Evolutionary conservation across 2,113 vertebrate species (phyloP), one percentile per base, ranked within the genome.

Genomic region (Leucosticte australis): DNA sequence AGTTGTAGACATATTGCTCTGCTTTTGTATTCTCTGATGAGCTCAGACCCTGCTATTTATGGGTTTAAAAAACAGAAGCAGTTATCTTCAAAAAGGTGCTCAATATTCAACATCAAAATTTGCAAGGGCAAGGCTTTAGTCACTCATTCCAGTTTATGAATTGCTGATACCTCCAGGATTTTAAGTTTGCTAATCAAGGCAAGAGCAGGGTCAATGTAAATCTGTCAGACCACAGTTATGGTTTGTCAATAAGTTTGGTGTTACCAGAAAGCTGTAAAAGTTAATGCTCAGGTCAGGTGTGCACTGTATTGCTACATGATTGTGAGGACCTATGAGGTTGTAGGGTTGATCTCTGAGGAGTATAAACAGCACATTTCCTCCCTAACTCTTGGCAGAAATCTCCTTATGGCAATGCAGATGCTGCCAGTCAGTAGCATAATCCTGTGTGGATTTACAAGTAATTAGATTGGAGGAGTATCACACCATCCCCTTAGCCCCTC

Each of bases 291-390:
- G 77, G 7, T 33, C 53, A 41, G 42, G 39, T 20, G 56, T 60
- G 37, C 9, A 2, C 69, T 19, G 33, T 24, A 46, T 9, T n/a
- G 49, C 74, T 53, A 1, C 1, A 0, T 5, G 47, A 30, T 28
- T 62, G 46, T 57, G 60, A 83, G 57, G 41, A 76, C 37, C 44
- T 41, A 2, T 0, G 12, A 84, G 62, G 49, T 41, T 0, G 1
- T 5, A 67, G 56, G 0, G 0, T 12, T 50, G 71, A 2, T 24
- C 56, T 41, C 62, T 10, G 59, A 78, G 68, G 55, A 52, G 31
- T 5, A n/a, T 5, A 8, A 41, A 47, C 39, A 71, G 37, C 71
- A n/a, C 1, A 5, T 55, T 52, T 87, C 65, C 87, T 83, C 13
- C 0, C 41, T 33, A 60, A 28, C 22, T 83, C 62, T 69, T 86